phyloP scores from a whole-genome alignment of 1,140 invertebrate species.

The Telenomus remus region DNA sequence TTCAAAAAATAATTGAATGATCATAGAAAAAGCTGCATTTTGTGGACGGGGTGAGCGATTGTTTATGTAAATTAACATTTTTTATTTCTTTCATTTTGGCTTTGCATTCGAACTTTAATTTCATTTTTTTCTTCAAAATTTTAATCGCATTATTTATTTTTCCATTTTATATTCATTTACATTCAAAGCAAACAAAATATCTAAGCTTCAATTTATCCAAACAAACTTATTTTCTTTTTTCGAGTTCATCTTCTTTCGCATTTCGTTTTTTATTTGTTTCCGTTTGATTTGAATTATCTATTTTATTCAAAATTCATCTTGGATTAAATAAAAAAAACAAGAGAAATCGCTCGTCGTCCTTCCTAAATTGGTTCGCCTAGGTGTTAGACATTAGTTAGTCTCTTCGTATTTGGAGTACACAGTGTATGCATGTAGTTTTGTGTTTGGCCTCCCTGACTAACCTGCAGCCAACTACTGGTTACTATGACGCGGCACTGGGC shows the following conservation, averaged over 20 bases:
- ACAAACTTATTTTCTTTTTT: too few relatives aligned
- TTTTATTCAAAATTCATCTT: too few relatives aligned
- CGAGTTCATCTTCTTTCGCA: too few relatives aligned
- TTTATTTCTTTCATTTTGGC: not conserved
- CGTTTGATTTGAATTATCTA: too few relatives aligned
- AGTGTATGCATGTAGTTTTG: conserved; percentile 76
- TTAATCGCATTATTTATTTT: not conserved
- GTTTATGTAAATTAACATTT: conserved; percentile 40
- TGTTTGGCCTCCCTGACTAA: conserved; percentile 75
- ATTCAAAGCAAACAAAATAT: too few relatives aligned
- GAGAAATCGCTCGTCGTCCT: conserved; percentile 53
- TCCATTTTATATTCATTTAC: too few relatives aligned
- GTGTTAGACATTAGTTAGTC: conserved; percentile 65
- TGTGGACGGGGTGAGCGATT: conserved; percentile 57
- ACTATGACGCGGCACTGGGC: conserved; percentile 73
- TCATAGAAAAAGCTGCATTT: conserved; percentile 57
- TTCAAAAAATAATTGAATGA: conserved; percentile 58
- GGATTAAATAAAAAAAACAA: conserved; percentile 23
- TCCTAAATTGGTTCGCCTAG: conserved; percentile 57
- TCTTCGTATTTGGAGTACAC: conserved; percentile 74
- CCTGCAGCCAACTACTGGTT: conserved; percentile 75
- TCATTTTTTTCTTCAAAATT: not conserved
- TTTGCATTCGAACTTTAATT: too few relatives aligned
- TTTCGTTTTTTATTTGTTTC: too few relatives aligned
- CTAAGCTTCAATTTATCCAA: too few relatives aligned